Conservation (phyloP, 1,140 invertebrate species). For the Cepaea nemoralis region DNA sequence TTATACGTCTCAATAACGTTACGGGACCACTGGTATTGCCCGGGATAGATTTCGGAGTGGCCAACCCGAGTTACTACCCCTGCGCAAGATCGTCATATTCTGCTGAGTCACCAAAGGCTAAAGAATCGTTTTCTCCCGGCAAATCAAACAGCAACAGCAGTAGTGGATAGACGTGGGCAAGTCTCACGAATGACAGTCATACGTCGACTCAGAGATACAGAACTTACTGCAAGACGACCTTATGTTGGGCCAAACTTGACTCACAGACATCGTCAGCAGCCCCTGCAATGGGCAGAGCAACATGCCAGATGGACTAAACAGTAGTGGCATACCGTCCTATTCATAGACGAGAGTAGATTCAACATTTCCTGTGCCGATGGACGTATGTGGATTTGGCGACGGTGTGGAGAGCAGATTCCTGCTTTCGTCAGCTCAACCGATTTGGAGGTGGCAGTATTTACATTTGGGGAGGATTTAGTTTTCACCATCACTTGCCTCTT, state of each 20-base stretch:
- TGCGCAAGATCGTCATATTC: constrained; percentile 2
- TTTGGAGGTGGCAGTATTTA: neutral
- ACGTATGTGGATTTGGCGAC: neutral
- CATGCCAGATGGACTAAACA: neutral
- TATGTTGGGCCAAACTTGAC: constrained; percentile 9
- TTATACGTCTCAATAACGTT: neutral
- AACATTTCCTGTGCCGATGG: neutral
- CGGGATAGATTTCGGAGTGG: neutral
- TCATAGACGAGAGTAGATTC: neutral
- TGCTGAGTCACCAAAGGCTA: neutral
- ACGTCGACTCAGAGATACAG: neutral
- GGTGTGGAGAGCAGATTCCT: constrained; percentile 8
- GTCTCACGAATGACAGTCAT: neutral
- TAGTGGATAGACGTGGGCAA: neutral
- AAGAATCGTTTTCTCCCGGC: neutral
- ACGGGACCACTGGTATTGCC: neutral
- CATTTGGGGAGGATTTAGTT: constrained; percentile 6
- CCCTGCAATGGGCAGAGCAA: neutral
- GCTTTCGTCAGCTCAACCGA: no score
- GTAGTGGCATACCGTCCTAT: neutral
- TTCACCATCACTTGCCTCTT: constrained; percentile 6
- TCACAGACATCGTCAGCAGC: constrained; percentile 9
- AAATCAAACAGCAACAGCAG: neutral
- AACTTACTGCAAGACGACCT: constrained; percentile 1
- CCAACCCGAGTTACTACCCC: neutral